Evolutionary conservation across 2,797 vertebrate genomes (phyloP).

Genomic region (Scleropages formosus): DNA sequence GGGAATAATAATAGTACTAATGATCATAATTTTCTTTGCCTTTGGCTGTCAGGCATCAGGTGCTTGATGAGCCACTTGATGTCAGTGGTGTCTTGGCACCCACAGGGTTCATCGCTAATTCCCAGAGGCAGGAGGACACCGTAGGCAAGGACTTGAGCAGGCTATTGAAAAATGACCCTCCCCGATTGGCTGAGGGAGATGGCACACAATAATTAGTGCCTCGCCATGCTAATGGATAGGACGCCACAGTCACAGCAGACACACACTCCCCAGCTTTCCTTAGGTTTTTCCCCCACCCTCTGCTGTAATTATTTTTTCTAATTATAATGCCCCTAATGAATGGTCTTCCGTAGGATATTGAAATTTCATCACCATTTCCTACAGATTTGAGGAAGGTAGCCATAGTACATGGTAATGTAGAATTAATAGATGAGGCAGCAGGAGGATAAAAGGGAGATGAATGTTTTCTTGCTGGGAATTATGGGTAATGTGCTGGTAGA

Average conservation of each 20-base stretch:
- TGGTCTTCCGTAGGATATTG: not conserved
- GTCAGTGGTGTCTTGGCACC: too few species aligned
- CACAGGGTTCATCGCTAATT: not conserved
- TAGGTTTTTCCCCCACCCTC: slow-evolving; percentile 14
- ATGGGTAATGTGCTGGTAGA: not conserved
- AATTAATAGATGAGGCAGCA: not conserved
- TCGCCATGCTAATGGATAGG: slow-evolving; percentile 37
- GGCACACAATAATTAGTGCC: slow-evolving; percentile 31
- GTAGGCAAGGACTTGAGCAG: not conserved
- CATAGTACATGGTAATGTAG: not conserved
- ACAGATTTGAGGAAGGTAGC: not conserved
- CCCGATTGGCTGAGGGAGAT: not conserved
- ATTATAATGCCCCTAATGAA: slow-evolving; percentile 19
- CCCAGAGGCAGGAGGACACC: not conserved
- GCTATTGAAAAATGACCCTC: not conserved
- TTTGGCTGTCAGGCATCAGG: too few species aligned
- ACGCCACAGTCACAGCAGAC: slow-evolving; percentile 15
- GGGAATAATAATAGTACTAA: not conserved
- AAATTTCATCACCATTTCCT: not conserved
- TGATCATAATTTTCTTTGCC: too few species aligned
- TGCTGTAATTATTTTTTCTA: slow-evolving; percentile 29
- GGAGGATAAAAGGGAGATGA: not conserved
- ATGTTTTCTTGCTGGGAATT: not conserved
- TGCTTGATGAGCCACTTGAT: too few species aligned
- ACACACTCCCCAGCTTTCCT: not conserved